Conservation (phyloP, 2,888 invertebrate species). For the Celastrina argiolus region DNA sequence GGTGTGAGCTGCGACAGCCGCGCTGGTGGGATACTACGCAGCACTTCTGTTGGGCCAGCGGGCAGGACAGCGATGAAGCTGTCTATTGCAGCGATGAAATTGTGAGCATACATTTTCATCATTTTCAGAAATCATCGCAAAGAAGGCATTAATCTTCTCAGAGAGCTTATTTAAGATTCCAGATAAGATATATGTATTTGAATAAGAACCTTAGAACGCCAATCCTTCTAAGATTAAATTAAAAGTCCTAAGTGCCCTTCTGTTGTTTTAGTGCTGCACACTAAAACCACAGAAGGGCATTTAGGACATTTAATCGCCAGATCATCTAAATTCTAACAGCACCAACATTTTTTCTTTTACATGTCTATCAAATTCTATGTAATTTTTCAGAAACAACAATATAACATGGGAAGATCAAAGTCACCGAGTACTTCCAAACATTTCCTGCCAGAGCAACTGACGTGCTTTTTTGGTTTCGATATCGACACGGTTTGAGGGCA, state of each 20-base stretch:
- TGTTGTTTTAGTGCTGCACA: too few relatives aligned
- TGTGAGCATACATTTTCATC: constrained; percentile 41
- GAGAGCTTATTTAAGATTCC: too few relatives aligned
- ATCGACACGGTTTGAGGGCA: constrained; percentile 49
- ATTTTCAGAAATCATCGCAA: too few relatives aligned
- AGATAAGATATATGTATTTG: too few relatives aligned
- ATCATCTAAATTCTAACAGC: too few relatives aligned
- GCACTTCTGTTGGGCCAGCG: constrained; percentile 77
- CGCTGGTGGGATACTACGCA: constrained; percentile 76
- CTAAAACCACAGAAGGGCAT: too few relatives aligned
- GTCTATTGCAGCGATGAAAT: constrained; percentile 67
- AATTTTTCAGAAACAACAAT: neutral
- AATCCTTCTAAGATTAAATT: too few relatives aligned
- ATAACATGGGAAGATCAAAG: neutral
- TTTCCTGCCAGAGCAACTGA: constrained; percentile 64
- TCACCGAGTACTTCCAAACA: constrained; percentile 37
- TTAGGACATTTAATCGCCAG: too few relatives aligned
- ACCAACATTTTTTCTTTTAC: too few relatives aligned
- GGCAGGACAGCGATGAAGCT: constrained; percentile 59
- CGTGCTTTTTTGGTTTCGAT: constrained; percentile 69
- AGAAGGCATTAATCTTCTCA: too few relatives aligned
- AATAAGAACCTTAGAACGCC: too few relatives aligned
- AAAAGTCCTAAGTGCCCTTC: too few relatives aligned
- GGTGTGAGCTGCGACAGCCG: constrained; percentile 58
- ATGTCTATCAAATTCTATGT: neutral